A percentile compares a stretch with the other conserved stretches of the same genome.
These are phyloP conservation scores for Nasonia giraulti DNA, from an alignment of 1,140 invertebrate genomes.

Conservation along the genomic window DNA sequence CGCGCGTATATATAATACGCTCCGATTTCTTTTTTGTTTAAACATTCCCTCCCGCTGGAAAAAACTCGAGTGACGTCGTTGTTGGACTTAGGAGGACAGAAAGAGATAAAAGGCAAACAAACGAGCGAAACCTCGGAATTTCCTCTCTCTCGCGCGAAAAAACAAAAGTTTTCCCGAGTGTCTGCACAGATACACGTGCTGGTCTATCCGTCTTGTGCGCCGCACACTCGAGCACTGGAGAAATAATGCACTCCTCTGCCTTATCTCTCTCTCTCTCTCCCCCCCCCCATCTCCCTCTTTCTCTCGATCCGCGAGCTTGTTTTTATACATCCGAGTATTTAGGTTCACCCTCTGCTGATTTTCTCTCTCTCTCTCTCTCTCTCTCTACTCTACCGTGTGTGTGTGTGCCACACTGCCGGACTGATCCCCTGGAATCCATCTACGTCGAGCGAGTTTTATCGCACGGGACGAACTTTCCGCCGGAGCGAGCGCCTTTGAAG, in stretches of 20 bases:
- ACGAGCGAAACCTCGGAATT: neutral
- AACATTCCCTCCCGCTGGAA: neutral
- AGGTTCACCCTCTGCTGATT: slow-evolving; percentile 11
- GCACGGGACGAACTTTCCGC: slow-evolving; percentile 14
- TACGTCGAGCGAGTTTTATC: slow-evolving; percentile 42
- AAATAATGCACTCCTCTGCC: slow-evolving; percentile 34
- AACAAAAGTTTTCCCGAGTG: slow-evolving; percentile 23
- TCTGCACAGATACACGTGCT: neutral
- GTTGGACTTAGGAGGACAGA: neutral
- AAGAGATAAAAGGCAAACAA: neutral
- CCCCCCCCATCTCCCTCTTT: neutral
- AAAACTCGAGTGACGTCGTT: neutral
- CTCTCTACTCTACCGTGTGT: neutral
- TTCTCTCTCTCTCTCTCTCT: neutral
- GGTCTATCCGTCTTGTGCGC: neutral
- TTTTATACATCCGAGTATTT: slow-evolving; percentile 32
- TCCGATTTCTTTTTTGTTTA: slow-evolving; percentile 16
- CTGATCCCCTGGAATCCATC: slow-evolving; percentile 56
- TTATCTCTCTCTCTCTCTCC: neutral
- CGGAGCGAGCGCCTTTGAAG: slow-evolving; percentile 43
- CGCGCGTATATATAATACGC: no score
- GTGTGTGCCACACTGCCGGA: neutral
- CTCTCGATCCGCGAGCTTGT: neutral
- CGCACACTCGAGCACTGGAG: neutral
- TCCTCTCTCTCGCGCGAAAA: slow-evolving; percentile 2